These are phyloP conservation scores for Xanthia togata DNA, from an alignment of 2,888 invertebrate genomes.

Conservation along the genomic window DNA sequence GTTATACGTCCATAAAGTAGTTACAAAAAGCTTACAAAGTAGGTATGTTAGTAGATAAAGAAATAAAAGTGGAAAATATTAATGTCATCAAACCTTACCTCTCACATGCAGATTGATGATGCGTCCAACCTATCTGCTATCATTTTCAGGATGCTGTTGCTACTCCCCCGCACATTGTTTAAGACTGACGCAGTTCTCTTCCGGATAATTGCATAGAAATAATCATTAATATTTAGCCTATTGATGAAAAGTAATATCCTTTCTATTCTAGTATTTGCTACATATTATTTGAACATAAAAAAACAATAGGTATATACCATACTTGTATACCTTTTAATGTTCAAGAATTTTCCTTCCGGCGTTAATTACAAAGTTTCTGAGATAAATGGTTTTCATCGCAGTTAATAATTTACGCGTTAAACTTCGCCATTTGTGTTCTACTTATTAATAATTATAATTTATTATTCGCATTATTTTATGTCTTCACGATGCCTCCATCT, in stretches of 20 bases:
- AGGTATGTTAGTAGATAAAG: no score
- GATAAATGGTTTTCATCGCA: slow-evolving; percentile 32
- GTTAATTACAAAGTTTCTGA: slow-evolving; percentile 40
- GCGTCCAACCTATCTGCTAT: no score
- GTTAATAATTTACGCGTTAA: slow-evolving; percentile 56
- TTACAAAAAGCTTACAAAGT: no score
- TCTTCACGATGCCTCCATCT: background rate
- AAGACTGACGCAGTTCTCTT: no score
- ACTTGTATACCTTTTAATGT: background rate
- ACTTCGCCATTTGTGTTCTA: slow-evolving; percentile 48
- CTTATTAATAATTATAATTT: slow-evolving; percentile 33
- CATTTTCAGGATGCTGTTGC: no score
- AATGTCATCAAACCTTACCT: no score
- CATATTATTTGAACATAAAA: background rate
- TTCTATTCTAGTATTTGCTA: background rate
- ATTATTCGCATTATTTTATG: slow-evolving; percentile 40
- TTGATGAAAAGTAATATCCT: background rate
- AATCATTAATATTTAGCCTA: background rate
- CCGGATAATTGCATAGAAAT: no score
- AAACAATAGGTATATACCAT: background rate
- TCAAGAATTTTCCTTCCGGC: slow-evolving; percentile 5
- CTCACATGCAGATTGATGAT: no score
- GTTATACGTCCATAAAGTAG: no score
- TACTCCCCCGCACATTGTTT: no score
- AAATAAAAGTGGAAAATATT: no score